Conservation (phyloP, 2,888 invertebrate species). For the Choristoneura rosaceana region DNA sequence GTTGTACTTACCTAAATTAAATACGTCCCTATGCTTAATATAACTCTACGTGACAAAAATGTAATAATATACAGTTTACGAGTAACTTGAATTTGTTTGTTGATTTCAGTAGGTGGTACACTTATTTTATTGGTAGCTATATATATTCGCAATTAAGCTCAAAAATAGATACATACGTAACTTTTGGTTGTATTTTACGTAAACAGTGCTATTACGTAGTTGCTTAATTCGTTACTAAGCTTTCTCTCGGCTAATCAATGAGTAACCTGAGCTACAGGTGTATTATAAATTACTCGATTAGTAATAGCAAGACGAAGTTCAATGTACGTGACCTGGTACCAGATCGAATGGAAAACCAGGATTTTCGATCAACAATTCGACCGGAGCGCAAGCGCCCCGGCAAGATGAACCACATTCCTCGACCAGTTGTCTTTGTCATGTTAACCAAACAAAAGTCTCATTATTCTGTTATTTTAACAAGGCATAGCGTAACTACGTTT, state of each 20-base stretch:
- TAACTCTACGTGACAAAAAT: no score
- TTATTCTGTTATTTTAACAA: slow-evolving; percentile 83
- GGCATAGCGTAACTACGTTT: slow-evolving; percentile 59
- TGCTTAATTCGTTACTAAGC: no score
- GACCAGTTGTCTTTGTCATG: slow-evolving; percentile 74
- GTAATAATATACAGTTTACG: no score
- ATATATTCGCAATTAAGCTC: no score
- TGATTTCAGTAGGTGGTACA: no score
- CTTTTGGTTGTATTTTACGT: no score
- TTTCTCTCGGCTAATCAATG: background rate
- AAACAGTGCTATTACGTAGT: no score
- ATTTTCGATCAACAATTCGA: slow-evolving; percentile 60
- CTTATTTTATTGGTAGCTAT: no score
- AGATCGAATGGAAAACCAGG: slow-evolving; percentile 73
- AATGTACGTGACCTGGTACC: slow-evolving; percentile 72
- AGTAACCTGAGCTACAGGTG: slow-evolving; percentile 10
- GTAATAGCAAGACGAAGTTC: slow-evolving; percentile 49
- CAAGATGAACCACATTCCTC: slow-evolving; percentile 75
- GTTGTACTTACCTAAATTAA: no score
- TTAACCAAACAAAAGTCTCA: slow-evolving; percentile 78
- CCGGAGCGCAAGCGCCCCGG: slow-evolving; percentile 61
- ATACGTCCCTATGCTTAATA: no score
- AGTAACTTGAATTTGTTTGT: no score
- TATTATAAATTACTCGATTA: slow-evolving; percentile 55
- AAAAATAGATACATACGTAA: no score